These are phyloP conservation scores for Podiceps cristatus DNA, from an alignment of 2,113 vertebrate species.

Conservation along the genomic window DNA sequence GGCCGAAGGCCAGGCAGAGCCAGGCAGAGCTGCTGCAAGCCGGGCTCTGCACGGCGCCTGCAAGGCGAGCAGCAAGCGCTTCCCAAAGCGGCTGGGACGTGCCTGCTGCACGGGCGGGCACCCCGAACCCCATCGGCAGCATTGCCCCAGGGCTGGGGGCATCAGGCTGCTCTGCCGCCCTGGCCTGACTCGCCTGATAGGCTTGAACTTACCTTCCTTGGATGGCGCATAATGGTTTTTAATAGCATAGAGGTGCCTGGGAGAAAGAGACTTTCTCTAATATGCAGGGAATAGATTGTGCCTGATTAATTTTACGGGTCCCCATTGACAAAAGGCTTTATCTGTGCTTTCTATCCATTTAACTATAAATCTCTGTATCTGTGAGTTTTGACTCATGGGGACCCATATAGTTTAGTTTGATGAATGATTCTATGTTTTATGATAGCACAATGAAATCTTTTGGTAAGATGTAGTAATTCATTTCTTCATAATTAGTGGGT, in stretches of 20 bases:
- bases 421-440: slow-evolving; percentile 11
- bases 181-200: background rate
- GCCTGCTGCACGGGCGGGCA: rapidly evolving
- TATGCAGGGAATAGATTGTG: background rate
- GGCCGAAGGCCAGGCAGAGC: background rate
- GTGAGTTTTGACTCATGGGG: background rate
- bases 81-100: background rate
- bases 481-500: background rate
- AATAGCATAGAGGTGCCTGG: background rate
- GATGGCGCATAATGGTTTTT: background rate
- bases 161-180: background rate
- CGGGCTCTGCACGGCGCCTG: rapidly evolving
- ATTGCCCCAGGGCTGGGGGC: background rate
- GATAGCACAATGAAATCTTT: background rate
- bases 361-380: slow-evolving; percentile 1
- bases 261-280: background rate
- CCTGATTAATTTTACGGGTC: slow-evolving; percentile 17
- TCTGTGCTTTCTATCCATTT: slow-evolving; percentile 2
- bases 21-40: background rate
- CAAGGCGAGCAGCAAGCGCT: rapidly evolving
- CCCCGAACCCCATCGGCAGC: rapidly evolving
- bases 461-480: background rate
- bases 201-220: background rate
- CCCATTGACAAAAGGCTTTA: slow-evolving; percentile 29
- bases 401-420: background rate